phyloP scores from a whole-genome alignment of 2,797 vertebrate species.

The Thunnus albacares region DNA sequence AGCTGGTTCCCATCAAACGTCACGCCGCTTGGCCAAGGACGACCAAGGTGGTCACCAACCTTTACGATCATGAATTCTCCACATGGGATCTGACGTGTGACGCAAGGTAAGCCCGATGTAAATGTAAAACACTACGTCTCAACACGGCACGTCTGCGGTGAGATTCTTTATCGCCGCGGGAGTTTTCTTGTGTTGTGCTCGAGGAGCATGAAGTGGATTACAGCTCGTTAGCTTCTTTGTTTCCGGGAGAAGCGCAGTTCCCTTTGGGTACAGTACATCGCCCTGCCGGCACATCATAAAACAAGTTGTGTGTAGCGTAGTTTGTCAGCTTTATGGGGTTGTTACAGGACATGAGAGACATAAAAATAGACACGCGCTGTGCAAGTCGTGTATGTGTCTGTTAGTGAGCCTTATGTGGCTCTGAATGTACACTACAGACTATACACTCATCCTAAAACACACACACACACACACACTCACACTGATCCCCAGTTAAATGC shows the following conservation, averaged over 20 bases:
- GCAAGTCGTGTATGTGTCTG: constrained; percentile 20
- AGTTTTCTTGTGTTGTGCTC: background rate
- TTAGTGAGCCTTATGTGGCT: constrained; percentile 2
- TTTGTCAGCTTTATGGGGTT: constrained; percentile 59
- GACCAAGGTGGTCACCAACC: constrained; percentile 36
- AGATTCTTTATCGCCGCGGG: background rate
- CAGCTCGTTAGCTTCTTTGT: constrained; percentile 42
- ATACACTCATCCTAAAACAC: background rate
- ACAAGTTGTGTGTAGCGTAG: constrained; percentile 25
- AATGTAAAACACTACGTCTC: too few species aligned
- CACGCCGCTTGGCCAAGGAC: constrained; percentile 45
- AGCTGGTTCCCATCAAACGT: constrained; percentile 67
- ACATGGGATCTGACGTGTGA: constrained; percentile 66
- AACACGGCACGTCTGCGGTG: background rate
- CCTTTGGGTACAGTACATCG: constrained; percentile 11
- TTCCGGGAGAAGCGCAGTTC: constrained; percentile 25
- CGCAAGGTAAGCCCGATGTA: constrained; percentile 55
- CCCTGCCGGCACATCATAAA: constrained; percentile 24
- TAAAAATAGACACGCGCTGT: constrained; percentile 7
- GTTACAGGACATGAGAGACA: constrained; percentile 31
- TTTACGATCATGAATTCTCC: constrained; percentile 57
- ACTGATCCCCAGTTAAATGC: constrained; percentile 28
- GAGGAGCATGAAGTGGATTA: constrained; percentile 30
- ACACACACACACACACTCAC: constrained; percentile 12
- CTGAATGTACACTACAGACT: background rate